phyloP scores from a whole-genome alignment of 2,113 vertebrate genomes.

The Pachycephala philippinensis region DNA sequence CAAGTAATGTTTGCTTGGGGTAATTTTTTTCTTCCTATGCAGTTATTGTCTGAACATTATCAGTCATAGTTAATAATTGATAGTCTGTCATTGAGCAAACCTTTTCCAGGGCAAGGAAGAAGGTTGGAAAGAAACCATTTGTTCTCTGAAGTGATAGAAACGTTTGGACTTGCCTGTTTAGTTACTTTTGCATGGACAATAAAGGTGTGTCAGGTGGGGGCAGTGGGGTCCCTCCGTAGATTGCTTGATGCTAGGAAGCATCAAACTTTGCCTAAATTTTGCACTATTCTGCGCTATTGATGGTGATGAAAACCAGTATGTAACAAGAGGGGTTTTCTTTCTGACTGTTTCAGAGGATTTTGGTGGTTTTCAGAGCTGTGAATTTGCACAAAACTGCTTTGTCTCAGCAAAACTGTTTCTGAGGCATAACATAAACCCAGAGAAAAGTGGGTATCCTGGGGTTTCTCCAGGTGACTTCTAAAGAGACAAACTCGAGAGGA shows the following conservation, averaged over 20 bases:
- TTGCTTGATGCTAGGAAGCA: not conserved
- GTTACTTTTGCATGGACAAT: not conserved
- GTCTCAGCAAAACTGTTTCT: not conserved
- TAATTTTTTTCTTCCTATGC: not conserved
- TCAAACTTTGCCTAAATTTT: not conserved
- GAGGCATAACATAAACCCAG: not conserved
- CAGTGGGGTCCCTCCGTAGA: too few species aligned
- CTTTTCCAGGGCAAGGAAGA: not conserved
- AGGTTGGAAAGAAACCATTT: not conserved
- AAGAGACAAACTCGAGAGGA: not conserved
- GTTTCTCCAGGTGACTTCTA: not conserved
- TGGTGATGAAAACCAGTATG: not conserved
- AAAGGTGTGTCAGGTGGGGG: not conserved
- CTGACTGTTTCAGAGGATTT: not conserved
- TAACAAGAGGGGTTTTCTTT: not conserved
- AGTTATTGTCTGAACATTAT: not conserved
- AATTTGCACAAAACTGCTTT: not conserved
- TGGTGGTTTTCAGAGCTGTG: not conserved
- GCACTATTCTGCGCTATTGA: not conserved
- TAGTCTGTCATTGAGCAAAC: not conserved
- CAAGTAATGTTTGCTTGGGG: not conserved
- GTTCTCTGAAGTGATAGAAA: not conserved
- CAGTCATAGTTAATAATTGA: not conserved
- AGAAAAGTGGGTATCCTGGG: not conserved
- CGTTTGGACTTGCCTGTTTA: not conserved